Evolutionary conservation across 2,888 invertebrate genomes (phyloP).

Genomic region (Oxystoma pomonae): DNA sequence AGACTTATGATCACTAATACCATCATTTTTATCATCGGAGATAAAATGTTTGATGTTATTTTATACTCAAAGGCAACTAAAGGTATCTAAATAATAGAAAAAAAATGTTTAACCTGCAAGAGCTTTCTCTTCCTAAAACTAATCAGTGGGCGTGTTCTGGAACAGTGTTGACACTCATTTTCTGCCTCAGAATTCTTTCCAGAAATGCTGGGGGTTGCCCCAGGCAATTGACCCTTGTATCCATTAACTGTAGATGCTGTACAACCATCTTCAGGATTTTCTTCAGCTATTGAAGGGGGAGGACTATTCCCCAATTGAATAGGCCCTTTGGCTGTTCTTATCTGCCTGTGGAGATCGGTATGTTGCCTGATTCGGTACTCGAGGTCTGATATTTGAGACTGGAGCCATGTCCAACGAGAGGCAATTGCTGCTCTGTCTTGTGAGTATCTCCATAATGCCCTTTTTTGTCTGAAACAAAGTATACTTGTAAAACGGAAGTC

Average conservation of each 20-base stretch:
- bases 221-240: slow-evolving; percentile 64
- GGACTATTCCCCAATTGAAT: slow-evolving; percentile 49
- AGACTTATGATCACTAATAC: no score
- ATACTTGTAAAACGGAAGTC: no score
- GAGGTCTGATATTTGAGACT: slow-evolving; percentile 87
- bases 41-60: no score
- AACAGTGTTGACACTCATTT: slow-evolving; percentile 46
- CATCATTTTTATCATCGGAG: no score
- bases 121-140: slow-evolving; percentile 72
- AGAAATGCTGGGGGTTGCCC: slow-evolving; percentile 31
- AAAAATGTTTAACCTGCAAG: slow-evolving; percentile 59
- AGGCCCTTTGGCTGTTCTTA: slow-evolving; percentile 58
- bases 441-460: slow-evolving; percentile 79
- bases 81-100: no score
- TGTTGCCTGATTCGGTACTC: slow-evolving; percentile 89
- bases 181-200: slow-evolving; percentile 36
- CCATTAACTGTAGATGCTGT: slow-evolving; percentile 53
- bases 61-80: slow-evolving; percentile 52
- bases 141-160: slow-evolving; percentile 64
- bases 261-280: slow-evolving; percentile 28
- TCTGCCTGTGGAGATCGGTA: slow-evolving; percentile 70
- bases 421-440: slow-evolving; percentile 78
- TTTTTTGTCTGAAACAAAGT: slow-evolving; percentile 65
- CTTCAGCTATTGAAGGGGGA: slow-evolving; percentile 40
- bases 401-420: slow-evolving; percentile 86